These are phyloP conservation scores for Unio pictorum DNA, from an alignment of 2,888 invertebrate species.

Conservation along the genomic window DNA sequence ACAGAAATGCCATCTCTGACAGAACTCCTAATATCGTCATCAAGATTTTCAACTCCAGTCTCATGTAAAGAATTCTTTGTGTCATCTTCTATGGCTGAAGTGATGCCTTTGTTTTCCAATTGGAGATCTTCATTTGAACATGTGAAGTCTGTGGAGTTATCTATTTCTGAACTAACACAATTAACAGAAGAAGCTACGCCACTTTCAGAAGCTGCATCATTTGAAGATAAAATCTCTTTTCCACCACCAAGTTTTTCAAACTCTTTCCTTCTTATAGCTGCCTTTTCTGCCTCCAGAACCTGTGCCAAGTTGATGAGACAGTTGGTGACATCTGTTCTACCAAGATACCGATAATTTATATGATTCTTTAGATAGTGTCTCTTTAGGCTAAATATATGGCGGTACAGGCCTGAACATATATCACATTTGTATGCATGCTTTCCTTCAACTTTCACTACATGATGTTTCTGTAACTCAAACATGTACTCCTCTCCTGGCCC, in stretches of 20 bases:
- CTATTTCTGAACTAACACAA: no score
- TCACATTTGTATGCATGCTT: conserved; percentile 75
- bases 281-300: conserved; percentile 15
- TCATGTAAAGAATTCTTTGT: neutral
- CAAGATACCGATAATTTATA: conserved; percentile 72
- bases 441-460: conserved; percentile 54
- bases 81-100: neutral
- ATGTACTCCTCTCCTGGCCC: conserved; percentile 29
- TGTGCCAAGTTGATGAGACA: conserved; percentile 68
- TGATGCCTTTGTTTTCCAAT: neutral
- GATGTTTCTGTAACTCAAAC: conserved; percentile 36
- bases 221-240: no score
- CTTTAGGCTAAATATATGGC: conserved; percentile 74
- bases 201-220: neutral
- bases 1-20: neutral
- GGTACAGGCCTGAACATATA: conserved; percentile 73
- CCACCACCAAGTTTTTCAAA: neutral
- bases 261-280: conserved; percentile 1
- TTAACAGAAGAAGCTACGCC: neutral
- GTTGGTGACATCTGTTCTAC: conserved; percentile 71
- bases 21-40: no score
- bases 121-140: no score
- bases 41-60: no score
- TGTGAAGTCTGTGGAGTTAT: no score
- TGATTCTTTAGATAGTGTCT: conserved; percentile 74